Conservation (phyloP, 2,797 vertebrate species). For the Sebastes aleutianus region DNA sequence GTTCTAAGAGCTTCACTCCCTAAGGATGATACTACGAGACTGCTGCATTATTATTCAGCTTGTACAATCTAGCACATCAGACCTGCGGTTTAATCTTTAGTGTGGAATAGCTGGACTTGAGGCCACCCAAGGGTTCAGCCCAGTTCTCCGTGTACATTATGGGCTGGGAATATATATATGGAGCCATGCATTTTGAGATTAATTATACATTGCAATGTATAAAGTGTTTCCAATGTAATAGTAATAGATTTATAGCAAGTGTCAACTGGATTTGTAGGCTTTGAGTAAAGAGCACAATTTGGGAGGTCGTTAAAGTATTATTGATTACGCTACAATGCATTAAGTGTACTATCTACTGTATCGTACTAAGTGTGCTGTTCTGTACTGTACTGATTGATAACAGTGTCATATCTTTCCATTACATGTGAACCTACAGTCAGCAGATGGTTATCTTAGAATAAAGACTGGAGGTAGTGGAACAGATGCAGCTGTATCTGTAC, state of each 20-base stretch:
- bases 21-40: constrained; percentile 69
- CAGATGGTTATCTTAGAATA: background rate
- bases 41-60: constrained; percentile 73
- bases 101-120: constrained; percentile 29
- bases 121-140: background rate
- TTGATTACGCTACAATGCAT: background rate
- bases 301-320: background rate
- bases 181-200: constrained; percentile 19
- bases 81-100: constrained; percentile 42
- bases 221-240: constrained; percentile 1
- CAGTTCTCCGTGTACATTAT: background rate
- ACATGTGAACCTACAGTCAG: background rate
- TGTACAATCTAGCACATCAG: constrained; percentile 53
- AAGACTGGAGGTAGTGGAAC: background rate
- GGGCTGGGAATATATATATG: background rate
- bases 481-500: background rate
- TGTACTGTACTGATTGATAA: background rate
- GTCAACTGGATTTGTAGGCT: constrained; percentile 4
- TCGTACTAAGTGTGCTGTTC: background rate
- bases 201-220: constrained; percentile 44
- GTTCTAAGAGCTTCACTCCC: constrained; percentile 70
- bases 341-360: background rate
- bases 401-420: background rate
- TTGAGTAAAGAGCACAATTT: background rate
- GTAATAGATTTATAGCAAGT: background rate